A percentile compares a stretch with the other conserved stretches of the same genome.
Evolutionary conservation across 1,140 invertebrate genomes (phyloP).

Genomic region (Belonocnema kinseyi): DNA sequence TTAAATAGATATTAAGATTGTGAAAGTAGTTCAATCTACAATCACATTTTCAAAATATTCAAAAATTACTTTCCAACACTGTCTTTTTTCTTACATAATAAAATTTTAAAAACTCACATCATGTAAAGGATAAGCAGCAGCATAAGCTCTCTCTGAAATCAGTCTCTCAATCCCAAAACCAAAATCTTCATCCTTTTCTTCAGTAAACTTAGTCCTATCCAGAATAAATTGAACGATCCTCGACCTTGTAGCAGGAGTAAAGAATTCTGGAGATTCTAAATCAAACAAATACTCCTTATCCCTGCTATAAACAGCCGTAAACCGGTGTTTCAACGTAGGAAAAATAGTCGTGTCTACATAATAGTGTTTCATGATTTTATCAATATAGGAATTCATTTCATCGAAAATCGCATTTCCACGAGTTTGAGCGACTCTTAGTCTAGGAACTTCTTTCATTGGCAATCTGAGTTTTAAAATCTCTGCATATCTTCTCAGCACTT

Average conservation of each 20-base stretch:
- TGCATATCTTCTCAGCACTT: constrained; percentile 88
- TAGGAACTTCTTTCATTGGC: constrained; percentile 85
- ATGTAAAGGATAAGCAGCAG: constrained; percentile 87
- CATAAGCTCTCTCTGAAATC: constrained; percentile 84
- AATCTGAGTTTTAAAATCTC: constrained; percentile 92
- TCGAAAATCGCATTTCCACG: constrained; percentile 61
- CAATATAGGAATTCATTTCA: constrained; percentile 68
- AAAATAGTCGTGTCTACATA: constrained; percentile 76
- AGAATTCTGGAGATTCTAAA: constrained; percentile 87
- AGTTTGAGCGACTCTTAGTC: constrained; percentile 54
- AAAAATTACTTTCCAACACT: neutral
- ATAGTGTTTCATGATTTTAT: constrained; percentile 65
- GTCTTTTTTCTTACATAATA: constrained; percentile 1
- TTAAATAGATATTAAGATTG: too few relatives aligned
- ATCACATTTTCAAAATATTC: constrained; percentile 38
- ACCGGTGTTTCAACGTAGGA: constrained; percentile 74
- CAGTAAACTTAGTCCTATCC: constrained; percentile 85
- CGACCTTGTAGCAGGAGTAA: constrained; percentile 89
- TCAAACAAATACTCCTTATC: constrained; percentile 95
- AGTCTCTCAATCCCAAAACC: constrained; percentile 83
- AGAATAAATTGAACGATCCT: constrained; percentile 95
- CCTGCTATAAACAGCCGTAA: constrained; percentile 85
- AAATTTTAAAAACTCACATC: constrained; percentile 78
- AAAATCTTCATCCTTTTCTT: constrained; percentile 85
- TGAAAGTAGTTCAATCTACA: too few relatives aligned